Base-by-base conservation (phyloP, 1,140 invertebrate genomes). In the Heliconius hermathena region DNA sequence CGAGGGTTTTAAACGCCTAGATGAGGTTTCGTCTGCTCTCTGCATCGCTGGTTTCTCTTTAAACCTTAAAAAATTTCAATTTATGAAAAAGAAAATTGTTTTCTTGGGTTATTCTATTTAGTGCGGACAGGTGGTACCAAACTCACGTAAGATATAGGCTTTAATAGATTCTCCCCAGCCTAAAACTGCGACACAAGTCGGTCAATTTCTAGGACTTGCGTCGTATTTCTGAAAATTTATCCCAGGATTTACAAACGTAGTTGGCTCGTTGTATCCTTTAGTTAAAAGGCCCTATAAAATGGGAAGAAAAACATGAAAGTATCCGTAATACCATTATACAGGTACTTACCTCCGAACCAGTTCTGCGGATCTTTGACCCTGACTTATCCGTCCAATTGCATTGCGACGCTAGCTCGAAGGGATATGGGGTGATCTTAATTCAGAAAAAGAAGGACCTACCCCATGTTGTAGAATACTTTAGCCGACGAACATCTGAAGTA, bases 21-120 rank as follows among this genome's bases (percentile, higher is more conserved):
- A 78, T 13, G 16, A 41, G 20, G 49, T 76, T n/a, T 57, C 60
- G 20, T 13, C 18, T 3, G 29, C 73, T 36, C n/a, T 74, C 1
- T 49, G 41, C 8, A 29, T 20, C n/a, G 41, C 72, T n/a, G 72
- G 72, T 13, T 73, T 73, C 49, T 22, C 72, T 38, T 49, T 73
- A n/a, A 73, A 73, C 22, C 22, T 73, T 26, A 79, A 73, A 16
- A 74, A 75, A 52, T 73, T 38, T 29, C n/a, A 36, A 8, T 75
- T 75, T 75, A 73, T 73, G 41, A 73, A 73, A 29, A 8, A 5
- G n/a, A 11, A 22, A 46, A 49, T 73, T 22, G 49, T 57, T 11
- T 74, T 54, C 26, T 20, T 74, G 8, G 73, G 73, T 16, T 74
- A 29, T 20, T 29, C 52, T 16, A 22, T 74, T 11, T 8, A 16